Percentiles rank a stretch among this genome's conserved stretches.
These are phyloP conservation scores for Lithophane socia DNA, from an alignment of 2,888 invertebrate species.

Conservation along the genomic window DNA sequence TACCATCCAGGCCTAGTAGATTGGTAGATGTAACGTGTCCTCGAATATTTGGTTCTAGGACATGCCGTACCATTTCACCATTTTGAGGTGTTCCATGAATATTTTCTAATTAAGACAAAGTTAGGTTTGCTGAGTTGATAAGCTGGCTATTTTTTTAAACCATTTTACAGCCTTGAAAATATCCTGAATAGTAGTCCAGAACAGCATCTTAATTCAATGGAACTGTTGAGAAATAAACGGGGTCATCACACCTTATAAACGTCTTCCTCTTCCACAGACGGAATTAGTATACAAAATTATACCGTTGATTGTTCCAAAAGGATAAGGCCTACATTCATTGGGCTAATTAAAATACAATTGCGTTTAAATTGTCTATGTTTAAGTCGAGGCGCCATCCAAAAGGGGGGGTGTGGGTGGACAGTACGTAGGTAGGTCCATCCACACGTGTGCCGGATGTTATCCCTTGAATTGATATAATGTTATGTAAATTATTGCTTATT, in stretches of 20 bases:
- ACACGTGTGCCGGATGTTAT: constrained; percentile 72
- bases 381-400: constrained; percentile 48
- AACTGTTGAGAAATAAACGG: neutral
- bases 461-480: constrained; percentile 54
- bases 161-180: neutral
- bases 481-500: constrained; percentile 62
- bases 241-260: constrained; percentile 25
- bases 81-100: too few species aligned
- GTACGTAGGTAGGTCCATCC: constrained; percentile 51
- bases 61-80: too few species aligned
- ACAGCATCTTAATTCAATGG: neutral
- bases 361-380: constrained; percentile 56
- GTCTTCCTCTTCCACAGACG: constrained; percentile 5
- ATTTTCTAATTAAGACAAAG: neutral
- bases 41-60: too few species aligned
- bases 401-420: constrained; percentile 70
- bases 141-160: neutral
- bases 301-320: constrained; percentile 49
- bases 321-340: constrained; percentile 44
- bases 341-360: constrained; percentile 75
- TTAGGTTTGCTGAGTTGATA: neutral
- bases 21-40: too few species aligned
- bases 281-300: constrained; percentile 57
- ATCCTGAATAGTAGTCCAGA: neutral
- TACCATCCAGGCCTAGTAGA: too few species aligned